Evolutionary conservation across 2,797 vertebrate species (phyloP).

Genomic region (Poeciliopsis turneri): DNA sequence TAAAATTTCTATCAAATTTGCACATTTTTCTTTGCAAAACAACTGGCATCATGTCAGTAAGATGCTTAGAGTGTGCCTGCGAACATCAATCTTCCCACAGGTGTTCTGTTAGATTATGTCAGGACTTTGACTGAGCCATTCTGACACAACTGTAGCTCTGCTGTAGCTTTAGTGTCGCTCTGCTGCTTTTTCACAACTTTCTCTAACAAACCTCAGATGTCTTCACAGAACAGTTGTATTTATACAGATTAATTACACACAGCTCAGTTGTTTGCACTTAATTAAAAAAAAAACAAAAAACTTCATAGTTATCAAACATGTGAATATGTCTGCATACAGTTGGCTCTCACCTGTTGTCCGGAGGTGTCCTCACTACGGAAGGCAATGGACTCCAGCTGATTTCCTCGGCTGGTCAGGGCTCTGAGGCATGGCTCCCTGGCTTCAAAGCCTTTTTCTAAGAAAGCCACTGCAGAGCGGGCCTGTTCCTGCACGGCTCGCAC

Average conservation of each 20-base stretch:
- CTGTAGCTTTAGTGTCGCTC: neutral
- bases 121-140: neutral
- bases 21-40: neutral
- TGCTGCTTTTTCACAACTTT: neutral
- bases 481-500: conserved; percentile 92
- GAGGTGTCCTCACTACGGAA: conserved; percentile 98
- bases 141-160: neutral
- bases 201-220: neutral
- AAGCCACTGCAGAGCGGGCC: conserved; percentile 89
- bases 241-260: neutral
- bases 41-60: neutral
- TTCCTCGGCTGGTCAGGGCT: conserved; percentile 95
- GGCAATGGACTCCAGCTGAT: conserved; percentile 95
- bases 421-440: conserved; percentile 88
- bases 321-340: neutral
- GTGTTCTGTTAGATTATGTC: neutral
- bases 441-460: conserved; percentile 92
- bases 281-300: neutral
- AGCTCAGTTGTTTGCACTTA: neutral
- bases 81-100: neutral
- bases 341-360: conserved; percentile 88
- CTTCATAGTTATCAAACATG: neutral
- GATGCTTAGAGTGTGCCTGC: neutral
- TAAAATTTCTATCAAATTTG: neutral
- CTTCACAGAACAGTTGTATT: neutral